Evolutionary conservation across 2,888 invertebrate species (phyloP).

Genomic region (Drosophila birchii): DNA sequence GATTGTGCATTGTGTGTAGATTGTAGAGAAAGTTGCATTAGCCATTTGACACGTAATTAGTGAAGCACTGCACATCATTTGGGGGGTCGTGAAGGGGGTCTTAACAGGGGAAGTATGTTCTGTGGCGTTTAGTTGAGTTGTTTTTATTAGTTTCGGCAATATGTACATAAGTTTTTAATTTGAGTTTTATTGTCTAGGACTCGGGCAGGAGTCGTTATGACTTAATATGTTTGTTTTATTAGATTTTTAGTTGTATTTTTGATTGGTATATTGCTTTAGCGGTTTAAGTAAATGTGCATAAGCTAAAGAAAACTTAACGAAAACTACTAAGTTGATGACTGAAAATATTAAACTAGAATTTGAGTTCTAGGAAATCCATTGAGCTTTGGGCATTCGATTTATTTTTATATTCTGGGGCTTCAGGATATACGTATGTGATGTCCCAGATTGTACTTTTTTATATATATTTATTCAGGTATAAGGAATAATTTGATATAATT

Average conservation of each 20-base stretch:
- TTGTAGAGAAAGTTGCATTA: constrained; percentile 57
- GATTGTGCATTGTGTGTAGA: constrained; percentile 12
- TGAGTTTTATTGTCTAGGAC: constrained; percentile 32
- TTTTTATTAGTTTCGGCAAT: constrained; percentile 41
- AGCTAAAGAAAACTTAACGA: constrained; percentile 37
- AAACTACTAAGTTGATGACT: constrained; percentile 20
- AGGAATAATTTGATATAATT: neutral
- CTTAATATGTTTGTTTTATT: constrained; percentile 9
- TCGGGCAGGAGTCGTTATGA: constrained; percentile 10
- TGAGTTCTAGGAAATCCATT: neutral
- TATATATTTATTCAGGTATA: neutral
- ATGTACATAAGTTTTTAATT: constrained; percentile 51
- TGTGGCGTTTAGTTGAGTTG: constrained; percentile 34
- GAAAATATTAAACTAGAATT: constrained; percentile 2
- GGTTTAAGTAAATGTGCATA: constrained; percentile 31
- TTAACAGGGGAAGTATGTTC: constrained; percentile 4
- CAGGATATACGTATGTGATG: neutral
- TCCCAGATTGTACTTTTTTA: neutral
- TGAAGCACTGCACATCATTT: constrained; percentile 44
- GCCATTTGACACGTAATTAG: constrained; percentile 46
- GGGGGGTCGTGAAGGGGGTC: constrained; percentile 4
- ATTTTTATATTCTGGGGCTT: neutral
- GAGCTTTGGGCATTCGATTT: neutral
- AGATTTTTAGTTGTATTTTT: neutral
- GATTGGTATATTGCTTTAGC: constrained; percentile 13